A percentile compares a stretch with the other conserved stretches of the same genome.
These are phyloP conservation scores for Neolamprologus longior DNA, from an alignment of 2,113 vertebrate genomes.

Conservation along the genomic window DNA sequence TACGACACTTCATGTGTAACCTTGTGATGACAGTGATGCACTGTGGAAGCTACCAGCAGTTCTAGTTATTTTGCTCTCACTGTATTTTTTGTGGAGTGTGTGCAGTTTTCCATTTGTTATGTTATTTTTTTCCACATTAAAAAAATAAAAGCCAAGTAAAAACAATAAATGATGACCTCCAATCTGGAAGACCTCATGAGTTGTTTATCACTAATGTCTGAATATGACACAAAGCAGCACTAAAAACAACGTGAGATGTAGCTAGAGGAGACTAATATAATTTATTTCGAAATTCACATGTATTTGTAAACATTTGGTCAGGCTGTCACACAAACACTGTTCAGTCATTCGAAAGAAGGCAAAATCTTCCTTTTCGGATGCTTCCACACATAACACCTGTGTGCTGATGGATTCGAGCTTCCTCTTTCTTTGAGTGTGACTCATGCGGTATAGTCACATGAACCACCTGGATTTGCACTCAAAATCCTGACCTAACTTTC, in stretches of 20 bases:
- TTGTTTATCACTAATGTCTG: background rate
- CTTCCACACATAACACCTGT: background rate
- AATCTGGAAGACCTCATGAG: background rate
- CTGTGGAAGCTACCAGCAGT: background rate
- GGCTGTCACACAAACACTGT: background rate
- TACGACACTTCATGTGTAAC: background rate
- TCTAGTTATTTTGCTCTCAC: background rate
- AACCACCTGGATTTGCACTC: background rate
- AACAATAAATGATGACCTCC: background rate
- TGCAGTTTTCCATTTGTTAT: background rate
- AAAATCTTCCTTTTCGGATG: fast-evolving
- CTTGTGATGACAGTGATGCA: background rate
- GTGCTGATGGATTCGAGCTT: background rate
- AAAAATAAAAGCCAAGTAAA: background rate
- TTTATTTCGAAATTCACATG: background rate
- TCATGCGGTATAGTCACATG: background rate
- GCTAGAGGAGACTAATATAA: background rate
- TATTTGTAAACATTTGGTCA: background rate
- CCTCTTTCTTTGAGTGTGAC: background rate
- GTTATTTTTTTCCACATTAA: background rate
- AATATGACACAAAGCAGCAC: background rate
- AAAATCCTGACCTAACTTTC: background rate
- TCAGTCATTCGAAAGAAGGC: background rate
- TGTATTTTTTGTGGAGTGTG: background rate
- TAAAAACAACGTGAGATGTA: background rate